Evolutionary conservation across 2,797 vertebrate genomes (phyloP).

Genomic region (Bovichtus diacanthus): DNA sequence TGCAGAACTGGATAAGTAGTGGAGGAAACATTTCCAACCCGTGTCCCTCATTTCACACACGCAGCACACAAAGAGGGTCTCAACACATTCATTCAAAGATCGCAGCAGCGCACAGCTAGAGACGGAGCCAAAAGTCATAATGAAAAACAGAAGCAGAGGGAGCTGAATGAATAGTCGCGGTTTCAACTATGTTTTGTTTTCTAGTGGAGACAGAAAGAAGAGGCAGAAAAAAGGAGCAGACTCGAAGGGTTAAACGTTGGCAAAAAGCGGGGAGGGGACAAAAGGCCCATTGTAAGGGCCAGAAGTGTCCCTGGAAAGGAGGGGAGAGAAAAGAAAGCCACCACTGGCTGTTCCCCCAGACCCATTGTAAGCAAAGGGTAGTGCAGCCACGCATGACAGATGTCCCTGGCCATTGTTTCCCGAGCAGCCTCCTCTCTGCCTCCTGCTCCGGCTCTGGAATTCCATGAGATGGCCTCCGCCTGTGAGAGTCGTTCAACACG

Average conservation of each 20-base stretch:
- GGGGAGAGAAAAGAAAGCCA: constrained; percentile 86
- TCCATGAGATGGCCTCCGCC: constrained; percentile 77
- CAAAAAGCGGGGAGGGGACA: constrained; percentile 83
- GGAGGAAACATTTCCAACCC: constrained; percentile 37
- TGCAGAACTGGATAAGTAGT: constrained; percentile 9
- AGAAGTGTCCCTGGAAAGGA: constrained; percentile 88
- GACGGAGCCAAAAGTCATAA: constrained; percentile 75
- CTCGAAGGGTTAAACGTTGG: constrained; percentile 86
- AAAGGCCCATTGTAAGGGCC: constrained; percentile 85
- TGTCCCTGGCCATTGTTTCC: constrained; percentile 85
- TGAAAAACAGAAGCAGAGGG: constrained; percentile 75
- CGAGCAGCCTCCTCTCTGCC: constrained; percentile 82
- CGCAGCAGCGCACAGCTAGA: constrained; percentile 41
- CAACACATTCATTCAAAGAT: constrained; percentile 44
- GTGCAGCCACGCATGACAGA: constrained; percentile 90
- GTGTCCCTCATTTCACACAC: constrained; percentile 8
- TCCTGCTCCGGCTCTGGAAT: constrained; percentile 81
- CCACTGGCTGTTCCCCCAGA: constrained; percentile 81
- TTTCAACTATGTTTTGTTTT: constrained; percentile 82
- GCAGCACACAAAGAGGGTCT: constrained; percentile 43
- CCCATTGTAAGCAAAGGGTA: constrained; percentile 85
- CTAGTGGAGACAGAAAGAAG: constrained; percentile 72
- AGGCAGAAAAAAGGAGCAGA: constrained; percentile 84
- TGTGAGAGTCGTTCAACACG: constrained; percentile 61
- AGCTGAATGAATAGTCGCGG: constrained; percentile 74